Conservation (phyloP, 2,113 vertebrate genomes). For the Strix aluco region DNA sequence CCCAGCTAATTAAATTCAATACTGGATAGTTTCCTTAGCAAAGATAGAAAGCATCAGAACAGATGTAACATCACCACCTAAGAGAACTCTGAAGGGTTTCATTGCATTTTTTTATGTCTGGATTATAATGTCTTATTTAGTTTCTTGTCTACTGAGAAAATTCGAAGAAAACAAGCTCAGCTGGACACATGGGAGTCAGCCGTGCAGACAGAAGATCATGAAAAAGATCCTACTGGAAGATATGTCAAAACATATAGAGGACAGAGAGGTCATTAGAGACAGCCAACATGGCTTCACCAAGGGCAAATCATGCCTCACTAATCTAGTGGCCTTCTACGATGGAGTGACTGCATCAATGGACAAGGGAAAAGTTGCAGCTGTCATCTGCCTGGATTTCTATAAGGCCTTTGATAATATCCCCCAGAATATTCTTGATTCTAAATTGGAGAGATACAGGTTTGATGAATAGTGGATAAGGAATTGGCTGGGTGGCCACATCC, state of each 20-base stretch:
- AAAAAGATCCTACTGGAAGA: background rate
- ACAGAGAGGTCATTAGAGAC: background rate
- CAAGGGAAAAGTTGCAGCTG: background rate
- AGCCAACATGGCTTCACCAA: background rate
- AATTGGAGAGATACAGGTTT: background rate
- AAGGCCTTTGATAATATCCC: background rate
- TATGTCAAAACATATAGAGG: background rate
- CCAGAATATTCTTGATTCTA: background rate
- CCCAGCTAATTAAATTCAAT: background rate
- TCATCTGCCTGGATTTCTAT: background rate
- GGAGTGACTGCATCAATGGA: background rate
- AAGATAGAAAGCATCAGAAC: background rate
- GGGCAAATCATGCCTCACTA: background rate
- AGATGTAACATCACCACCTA: background rate
- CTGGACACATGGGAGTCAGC: background rate
- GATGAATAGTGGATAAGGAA: background rate
- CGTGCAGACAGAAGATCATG: background rate
- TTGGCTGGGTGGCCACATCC: rapidly evolving
- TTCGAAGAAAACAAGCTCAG: background rate
- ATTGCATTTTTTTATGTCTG: background rate
- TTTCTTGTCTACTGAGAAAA: background rate
- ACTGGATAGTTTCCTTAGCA: background rate
- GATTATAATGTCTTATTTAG: background rate
- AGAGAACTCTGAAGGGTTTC: background rate
- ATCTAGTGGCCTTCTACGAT: background rate